Evolutionary conservation across 2,113 vertebrate genomes (phyloP), one percentile per base, ranked within the genome.

Genomic region (Seriola aureovittata): DNA sequence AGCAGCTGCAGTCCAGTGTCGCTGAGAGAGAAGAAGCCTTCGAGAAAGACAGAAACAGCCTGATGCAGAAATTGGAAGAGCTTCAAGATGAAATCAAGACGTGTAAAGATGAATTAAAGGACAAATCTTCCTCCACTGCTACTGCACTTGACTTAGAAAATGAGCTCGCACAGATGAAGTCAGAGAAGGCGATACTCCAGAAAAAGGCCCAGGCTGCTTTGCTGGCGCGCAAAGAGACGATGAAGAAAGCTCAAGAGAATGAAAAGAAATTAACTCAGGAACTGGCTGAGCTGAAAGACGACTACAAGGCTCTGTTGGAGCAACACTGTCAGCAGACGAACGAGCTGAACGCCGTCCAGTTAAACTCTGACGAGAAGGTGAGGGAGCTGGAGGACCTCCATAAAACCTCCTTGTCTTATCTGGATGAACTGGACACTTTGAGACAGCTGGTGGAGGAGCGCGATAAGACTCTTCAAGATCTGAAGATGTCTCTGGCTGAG

Each of bases 121-220:
- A 90, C 5, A 85, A 93, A 66, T 84, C 71, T 1, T 52, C 62
- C 5, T 78, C 80, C 19, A 1, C 50, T 21, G 29, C 60, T 23
- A 32, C 75, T 32, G 78, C 64, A 46, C 74, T 71, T 2, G 85
- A 88, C 25, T 70, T 92, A 21, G 32, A 87, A 76, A 88, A 81
- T 2, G 80, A 92, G 54, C 73, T 93, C 0, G 60, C 71, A 5
- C 90, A 92, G 12, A 62, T 96, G 17, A 93, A 92, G 65, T 84
- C 85, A 19, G 96, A 97, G 72, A 96, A 96, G 38, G 89, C 92
- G 12, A 76, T 79, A 17, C 78, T 97, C 1, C 91, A 96, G 84
- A 96, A 92, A 57, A 96, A 97, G 80, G 91, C 93, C n/a, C 93
- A 96, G 79, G 94, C 93, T 34, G 94, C 95, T 0, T 59, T 97